phyloP scores from a whole-genome alignment of 1,140 invertebrate genomes.

The Melipona quadrifasciata region DNA sequence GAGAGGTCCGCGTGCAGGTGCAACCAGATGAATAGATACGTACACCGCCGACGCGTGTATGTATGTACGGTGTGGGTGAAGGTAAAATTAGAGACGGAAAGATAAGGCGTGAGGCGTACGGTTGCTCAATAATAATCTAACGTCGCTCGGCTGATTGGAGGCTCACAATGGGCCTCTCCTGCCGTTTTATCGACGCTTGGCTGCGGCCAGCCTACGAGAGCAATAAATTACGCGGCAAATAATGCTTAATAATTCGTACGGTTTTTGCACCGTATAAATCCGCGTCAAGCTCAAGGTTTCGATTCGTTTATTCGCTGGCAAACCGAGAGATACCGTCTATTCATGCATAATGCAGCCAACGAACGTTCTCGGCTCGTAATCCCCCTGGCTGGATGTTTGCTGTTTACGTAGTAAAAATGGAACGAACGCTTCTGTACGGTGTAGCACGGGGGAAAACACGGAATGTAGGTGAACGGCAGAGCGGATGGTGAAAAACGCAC shows the following conservation, averaged over 20 bases:
- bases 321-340: slow-evolving; percentile 4
- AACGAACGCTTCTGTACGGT: background rate
- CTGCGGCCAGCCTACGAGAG: background rate
- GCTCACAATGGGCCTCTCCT: background rate
- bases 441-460: background rate
- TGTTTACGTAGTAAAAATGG: slow-evolving; percentile 11
- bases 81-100: slow-evolving; percentile 47
- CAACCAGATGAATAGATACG: slow-evolving; percentile 46
- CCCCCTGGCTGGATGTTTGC: slow-evolving; percentile 8
- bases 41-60: no score
- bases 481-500: background rate
- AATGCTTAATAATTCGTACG: slow-evolving; percentile 25
- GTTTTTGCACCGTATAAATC: slow-evolving; percentile 40
- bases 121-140: slow-evolving; percentile 42
- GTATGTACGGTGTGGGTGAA: slow-evolving; percentile 9
- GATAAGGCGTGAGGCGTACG: slow-evolving; percentile 19
- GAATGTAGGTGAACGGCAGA: slow-evolving; percentile 41
- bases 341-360: slow-evolving; percentile 29
- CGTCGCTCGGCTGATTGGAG: slow-evolving; percentile 29
- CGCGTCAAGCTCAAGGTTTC: slow-evolving; percentile 4
- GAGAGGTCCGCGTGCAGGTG: slow-evolving; percentile 23
- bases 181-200: slow-evolving; percentile 12
- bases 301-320: slow-evolving; percentile 10
- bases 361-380: background rate
- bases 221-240: slow-evolving; percentile 35